phyloP scores from a whole-genome alignment of 2,888 invertebrate genomes.

The Penaeus monodon region DNA sequence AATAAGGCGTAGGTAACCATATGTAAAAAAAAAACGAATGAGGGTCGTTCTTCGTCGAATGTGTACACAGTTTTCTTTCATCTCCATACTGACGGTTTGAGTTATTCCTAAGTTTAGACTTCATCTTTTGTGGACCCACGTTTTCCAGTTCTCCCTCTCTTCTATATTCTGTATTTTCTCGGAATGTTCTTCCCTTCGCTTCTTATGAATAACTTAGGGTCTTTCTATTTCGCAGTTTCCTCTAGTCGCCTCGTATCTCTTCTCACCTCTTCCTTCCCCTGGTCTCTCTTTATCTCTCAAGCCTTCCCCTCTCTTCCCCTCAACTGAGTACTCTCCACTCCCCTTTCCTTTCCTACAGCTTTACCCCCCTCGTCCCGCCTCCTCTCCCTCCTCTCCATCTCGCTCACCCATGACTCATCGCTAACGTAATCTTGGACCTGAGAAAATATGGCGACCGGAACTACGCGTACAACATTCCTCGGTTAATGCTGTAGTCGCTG shows the following conservation, averaged over 20 bases:
- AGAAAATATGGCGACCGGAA: no score
- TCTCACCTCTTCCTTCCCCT: not conserved
- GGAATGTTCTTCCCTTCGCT: not conserved
- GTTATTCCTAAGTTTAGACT: no score
- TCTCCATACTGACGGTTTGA: no score
- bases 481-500: no score
- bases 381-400: not conserved
- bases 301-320: not conserved
- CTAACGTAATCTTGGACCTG: no score
- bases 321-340: not conserved
- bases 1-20: no score
- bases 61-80: no score
- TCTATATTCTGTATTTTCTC: not conserved
- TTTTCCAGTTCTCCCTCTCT: not conserved
- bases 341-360: slow-evolving; percentile 13
- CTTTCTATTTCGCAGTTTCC: not conserved
- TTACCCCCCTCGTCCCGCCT: not conserved
- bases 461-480: no score
- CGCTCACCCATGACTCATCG: no score
- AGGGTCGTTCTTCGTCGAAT: no score
- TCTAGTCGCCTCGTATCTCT: not conserved
- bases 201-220: not conserved
- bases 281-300: not conserved
- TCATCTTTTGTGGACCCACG: no score
- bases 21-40: no score